Conservation (phyloP, 2,888 invertebrate species). For the Rotaria socialis region DNA sequence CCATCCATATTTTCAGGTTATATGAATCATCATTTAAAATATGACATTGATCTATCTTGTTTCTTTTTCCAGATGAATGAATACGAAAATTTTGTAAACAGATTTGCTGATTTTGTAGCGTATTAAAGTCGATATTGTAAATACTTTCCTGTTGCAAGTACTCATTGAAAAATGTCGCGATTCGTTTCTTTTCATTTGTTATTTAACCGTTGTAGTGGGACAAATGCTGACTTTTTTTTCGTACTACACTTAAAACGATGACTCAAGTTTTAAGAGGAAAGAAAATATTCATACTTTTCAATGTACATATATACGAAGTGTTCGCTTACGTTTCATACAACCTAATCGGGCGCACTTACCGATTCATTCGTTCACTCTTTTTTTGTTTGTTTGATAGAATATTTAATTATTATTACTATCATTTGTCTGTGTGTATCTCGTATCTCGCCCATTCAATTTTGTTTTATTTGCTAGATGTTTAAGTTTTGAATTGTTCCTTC, state of each 20-base stretch:
- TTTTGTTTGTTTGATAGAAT: neutral
- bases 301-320: neutral
- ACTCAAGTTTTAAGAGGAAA: neutral
- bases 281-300: neutral
- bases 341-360: neutral
- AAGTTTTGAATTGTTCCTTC: neutral
- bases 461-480: neutral
- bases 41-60: no score
- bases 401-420: neutral
- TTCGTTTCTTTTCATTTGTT: neutral
- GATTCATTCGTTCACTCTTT: neutral
- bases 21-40: no score
- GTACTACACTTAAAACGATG: neutral
- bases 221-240: neutral
- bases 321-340: neutral
- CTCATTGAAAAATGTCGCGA: no score
- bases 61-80: no score
- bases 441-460: neutral
- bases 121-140: no score
- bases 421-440: neutral
- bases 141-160: no score
- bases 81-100: no score
- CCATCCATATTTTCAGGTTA: no score
- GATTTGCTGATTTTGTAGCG: no score
- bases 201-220: neutral